Evolutionary conservation across 1,140 invertebrate genomes (phyloP), one percentile per base, ranked within the genome.

Genomic region (Leptopilina clavipes): DNA sequence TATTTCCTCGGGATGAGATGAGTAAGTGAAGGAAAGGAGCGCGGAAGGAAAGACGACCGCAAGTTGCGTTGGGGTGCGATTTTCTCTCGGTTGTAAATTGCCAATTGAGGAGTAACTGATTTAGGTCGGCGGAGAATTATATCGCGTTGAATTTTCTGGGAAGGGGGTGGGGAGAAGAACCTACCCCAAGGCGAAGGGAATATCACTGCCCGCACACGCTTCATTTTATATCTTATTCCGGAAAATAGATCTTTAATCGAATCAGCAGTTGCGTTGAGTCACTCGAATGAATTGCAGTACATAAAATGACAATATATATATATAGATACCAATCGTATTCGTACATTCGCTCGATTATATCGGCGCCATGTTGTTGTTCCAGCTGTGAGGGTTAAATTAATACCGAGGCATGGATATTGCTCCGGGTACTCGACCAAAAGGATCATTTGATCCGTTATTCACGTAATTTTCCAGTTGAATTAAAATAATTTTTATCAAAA

Each of bases 21-120:
- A 44, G 37, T n/a, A 40, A 22, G 45, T 40, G 12, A 31, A 25
- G 19, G 54, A 48, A 43, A 48, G 11, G 18, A 78, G 56, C 31
- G 31, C 70, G 73, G 72, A 78, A 78, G 73, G 43, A 78, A 72
- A 52, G 70, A 72, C 56, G 59, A 70, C 48, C 40, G 17, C 43
- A 75, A 71, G 59, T 73, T 52, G 43, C 65, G 76, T 48, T 22
- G 25, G n/a, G 48, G 19, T 43, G 74, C 79, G 72, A 83, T 81
- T 83, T 83, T 83, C 77, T 73, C 77, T 76, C 77, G 79, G 74
- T 65, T 78, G 77, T 77, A 83, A 83, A 83, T 83, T 83, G 82
- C 75, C 82, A 83, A 82, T 83, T 81, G 82, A 77, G 59, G 54
- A 76, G 74, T 81, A 82, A 83, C 79, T 77, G 74, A 79, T 82